Evolutionary conservation across 2,888 invertebrate species (phyloP).

Genomic region (Julus scandinavius): DNA sequence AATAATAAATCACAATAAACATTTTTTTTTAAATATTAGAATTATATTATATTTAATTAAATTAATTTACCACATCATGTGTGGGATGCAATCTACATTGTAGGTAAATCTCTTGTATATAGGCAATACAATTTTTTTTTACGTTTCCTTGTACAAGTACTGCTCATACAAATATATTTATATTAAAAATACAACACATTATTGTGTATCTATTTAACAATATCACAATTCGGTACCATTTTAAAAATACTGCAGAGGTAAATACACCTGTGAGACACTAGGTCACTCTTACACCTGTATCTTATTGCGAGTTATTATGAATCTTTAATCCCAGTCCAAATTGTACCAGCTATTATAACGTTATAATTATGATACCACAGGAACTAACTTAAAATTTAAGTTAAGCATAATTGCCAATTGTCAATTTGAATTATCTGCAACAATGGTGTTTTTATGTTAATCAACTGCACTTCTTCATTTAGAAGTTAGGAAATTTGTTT

Average conservation of each 20-base stretch:
- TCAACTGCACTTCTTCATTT: background rate
- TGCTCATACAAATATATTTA: background rate
- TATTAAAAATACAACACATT: background rate
- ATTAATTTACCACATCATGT: background rate
- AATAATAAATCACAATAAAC: too few relatives aligned
- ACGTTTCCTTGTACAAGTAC: background rate
- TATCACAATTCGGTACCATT: constrained; percentile 11
- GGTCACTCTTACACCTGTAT: too few relatives aligned
- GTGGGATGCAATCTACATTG: background rate
- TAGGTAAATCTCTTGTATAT: background rate
- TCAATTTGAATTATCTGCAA: too few relatives aligned
- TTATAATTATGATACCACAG: too few relatives aligned
- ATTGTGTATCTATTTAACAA: background rate
- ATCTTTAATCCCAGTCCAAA: too few relatives aligned
- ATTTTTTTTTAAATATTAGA: background rate
- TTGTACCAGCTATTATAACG: too few relatives aligned
- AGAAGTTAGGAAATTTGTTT: constrained; percentile 51
- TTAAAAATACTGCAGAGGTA: background rate
- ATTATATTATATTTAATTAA: constrained; percentile 9
- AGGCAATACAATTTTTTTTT: background rate
- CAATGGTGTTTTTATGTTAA: background rate
- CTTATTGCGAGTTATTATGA: too few relatives aligned
- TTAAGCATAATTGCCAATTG: background rate
- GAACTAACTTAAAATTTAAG: too few relatives aligned
- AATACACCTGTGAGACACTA: too few relatives aligned